Evolutionary conservation across 2,113 vertebrate genomes (phyloP).

Genomic region (Cyprinodon brontotheroides): DNA sequence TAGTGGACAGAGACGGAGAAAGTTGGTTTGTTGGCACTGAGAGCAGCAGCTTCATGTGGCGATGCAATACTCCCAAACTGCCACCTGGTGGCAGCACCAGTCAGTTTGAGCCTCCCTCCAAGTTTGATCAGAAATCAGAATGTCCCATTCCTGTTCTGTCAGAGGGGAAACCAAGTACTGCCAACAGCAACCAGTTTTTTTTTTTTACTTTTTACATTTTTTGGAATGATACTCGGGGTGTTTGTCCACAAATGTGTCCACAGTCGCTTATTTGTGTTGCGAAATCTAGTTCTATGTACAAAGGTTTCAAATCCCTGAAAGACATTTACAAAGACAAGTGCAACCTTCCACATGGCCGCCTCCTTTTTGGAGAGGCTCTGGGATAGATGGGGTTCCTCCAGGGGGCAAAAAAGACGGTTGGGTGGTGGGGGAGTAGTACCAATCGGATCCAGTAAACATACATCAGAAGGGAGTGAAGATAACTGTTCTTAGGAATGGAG

Average conservation of each 20-base stretch:
- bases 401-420: neutral
- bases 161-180: constrained; percentile 46
- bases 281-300: constrained; percentile 77
- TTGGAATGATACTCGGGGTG: constrained; percentile 65
- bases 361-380: constrained; percentile 54
- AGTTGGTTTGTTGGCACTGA: constrained; percentile 79
- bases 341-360: constrained; percentile 65
- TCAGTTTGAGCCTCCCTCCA: constrained; percentile 58
- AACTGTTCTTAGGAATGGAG: constrained; percentile 49
- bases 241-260: constrained; percentile 58
- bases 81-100: constrained; percentile 59
- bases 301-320: constrained; percentile 82
- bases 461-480: constrained; percentile 45
- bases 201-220: constrained; percentile 12
- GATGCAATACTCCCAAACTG: constrained; percentile 59
- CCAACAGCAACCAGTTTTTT: constrained; percentile 29
- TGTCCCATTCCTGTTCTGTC: neutral
- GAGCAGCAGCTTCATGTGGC: constrained; percentile 75
- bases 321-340: constrained; percentile 78
- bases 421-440: constrained; percentile 35
- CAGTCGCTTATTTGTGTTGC: constrained; percentile 48
- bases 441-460: constrained; percentile 57
- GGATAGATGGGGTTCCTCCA: constrained; percentile 41
- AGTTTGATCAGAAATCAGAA: constrained; percentile 26
- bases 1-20: constrained; percentile 66